Percentiles rank a stretch among this genome's conserved stretches.
phyloP scores from a whole-genome alignment of 2,888 invertebrate species.

The Acleris sparsana region DNA sequence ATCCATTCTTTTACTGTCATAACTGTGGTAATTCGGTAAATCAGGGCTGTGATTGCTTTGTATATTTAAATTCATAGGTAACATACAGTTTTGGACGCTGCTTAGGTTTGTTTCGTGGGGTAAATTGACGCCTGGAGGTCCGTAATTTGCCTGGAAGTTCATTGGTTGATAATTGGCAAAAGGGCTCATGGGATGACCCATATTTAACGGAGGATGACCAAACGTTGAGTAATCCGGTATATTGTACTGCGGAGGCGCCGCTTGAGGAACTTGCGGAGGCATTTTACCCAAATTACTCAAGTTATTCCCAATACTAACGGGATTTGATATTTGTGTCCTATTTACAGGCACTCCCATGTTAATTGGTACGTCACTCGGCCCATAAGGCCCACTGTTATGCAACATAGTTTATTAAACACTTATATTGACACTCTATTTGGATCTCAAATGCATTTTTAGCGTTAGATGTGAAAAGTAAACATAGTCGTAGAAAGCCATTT shows the following conservation, averaged over 20 bases:
- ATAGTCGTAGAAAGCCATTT: slow-evolving; percentile 65
- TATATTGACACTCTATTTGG: slow-evolving; percentile 36
- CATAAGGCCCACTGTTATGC: slow-evolving; percentile 70
- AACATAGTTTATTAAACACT: slow-evolving; percentile 56
- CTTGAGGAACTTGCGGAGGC: slow-evolving; percentile 52
- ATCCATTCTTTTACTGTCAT: slow-evolving; percentile 43
- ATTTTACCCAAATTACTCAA: slow-evolving; percentile 64
- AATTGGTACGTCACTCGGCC: slow-evolving; percentile 63
- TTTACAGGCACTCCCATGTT: slow-evolving; percentile 63
- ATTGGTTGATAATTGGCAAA: slow-evolving; percentile 58
- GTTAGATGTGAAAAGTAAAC: slow-evolving; percentile 56
- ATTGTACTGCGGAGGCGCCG: slow-evolving; percentile 52
- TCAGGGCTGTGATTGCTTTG: slow-evolving; percentile 49
- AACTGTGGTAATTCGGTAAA: slow-evolving; percentile 42
- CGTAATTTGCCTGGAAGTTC: slow-evolving; percentile 50
- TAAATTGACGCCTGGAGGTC: slow-evolving; percentile 46
- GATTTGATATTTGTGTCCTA: slow-evolving; percentile 55
- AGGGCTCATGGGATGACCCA: slow-evolving; percentile 53
- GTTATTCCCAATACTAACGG: slow-evolving; percentile 58
- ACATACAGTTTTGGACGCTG: slow-evolving; percentile 49
- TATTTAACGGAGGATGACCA: slow-evolving; percentile 50
- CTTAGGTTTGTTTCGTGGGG: slow-evolving; percentile 49
- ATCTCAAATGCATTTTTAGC: slow-evolving; percentile 38
- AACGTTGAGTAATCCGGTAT: slow-evolving; percentile 58
- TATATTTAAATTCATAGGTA: slow-evolving; percentile 62